phyloP scores from a whole-genome alignment of 2,113 vertebrate species.

The Danio rerio region GRCz12tu NC_133187.1:17796001-17796500 shows the following conservation, averaged over 20 bases:
- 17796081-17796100: background rate
- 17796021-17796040: constrained; percentile 26
- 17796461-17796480: constrained; percentile 53
- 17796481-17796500: constrained; percentile 5
- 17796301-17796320: background rate
- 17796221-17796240: background rate
- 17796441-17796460: background rate
- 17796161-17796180: too few relatives aligned
- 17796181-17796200: too few relatives aligned
- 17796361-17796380: constrained; percentile 61
- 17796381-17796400: constrained; percentile 38
- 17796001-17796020: background rate
- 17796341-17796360: constrained; percentile 55
- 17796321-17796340: background rate
- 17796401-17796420: background rate
- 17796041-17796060: constrained; percentile 56
- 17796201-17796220: too few relatives aligned
- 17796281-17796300: too few relatives aligned
- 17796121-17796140: background rate
- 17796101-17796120: too few relatives aligned
- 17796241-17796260: background rate
- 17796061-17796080: background rate
- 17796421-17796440: constrained; percentile 30
- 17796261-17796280: background rate
- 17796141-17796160: background rate